Evolutionary conservation across 2,113 vertebrate genomes (phyloP), one percentile per base, ranked within the genome.

Genomic region (Callorhinus ursinus): DNA sequence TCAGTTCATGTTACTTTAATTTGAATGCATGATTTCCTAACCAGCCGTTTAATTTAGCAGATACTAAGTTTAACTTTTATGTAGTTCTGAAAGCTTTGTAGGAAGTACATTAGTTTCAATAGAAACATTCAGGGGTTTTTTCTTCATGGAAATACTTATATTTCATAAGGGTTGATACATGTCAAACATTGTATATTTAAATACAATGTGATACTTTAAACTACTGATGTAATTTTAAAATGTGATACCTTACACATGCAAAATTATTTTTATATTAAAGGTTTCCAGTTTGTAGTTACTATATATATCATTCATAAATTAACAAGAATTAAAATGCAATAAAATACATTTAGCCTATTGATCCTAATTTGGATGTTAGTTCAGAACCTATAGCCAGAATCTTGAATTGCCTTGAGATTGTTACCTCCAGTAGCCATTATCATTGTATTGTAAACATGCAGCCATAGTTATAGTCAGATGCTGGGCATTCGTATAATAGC

Each of bases 1-100:
- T 97, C 98, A 93, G 81, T 98, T 99, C 97, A 92, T 98, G 98
- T 98, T 99, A 98, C 98, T 98, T 98, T 98, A 98, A 99, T 98
- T 99, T 98, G 98, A 98, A 98, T 98, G 93, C 97, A 98, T 81
- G 97, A 93, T 99, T 98, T 99, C 98, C 87, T 98, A 98, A 98
- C 90, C 95, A 98, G 81, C 79, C 95, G 97, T 97, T 98, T 98
- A 98, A 97, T 97, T 77, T 93, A 97, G 93, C 98, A 98, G 95
- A 51, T 97, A 95, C 96, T 98, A 97, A 98, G 94, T 98, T 98
- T 97, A 98, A 61, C 16, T 97, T 98, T 98, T 94, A 97, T 96
- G 98, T 86, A 98, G 67, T 98, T 98, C 97, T 97, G 94, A 88
- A 16, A 2, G 8, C 80, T 98, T 98, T 98, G 65, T 91, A 97